These are phyloP conservation scores for Lagenorhynchus albirostris DNA, from an alignment of 2,113 vertebrate species.

Conservation along the genomic window DNA sequence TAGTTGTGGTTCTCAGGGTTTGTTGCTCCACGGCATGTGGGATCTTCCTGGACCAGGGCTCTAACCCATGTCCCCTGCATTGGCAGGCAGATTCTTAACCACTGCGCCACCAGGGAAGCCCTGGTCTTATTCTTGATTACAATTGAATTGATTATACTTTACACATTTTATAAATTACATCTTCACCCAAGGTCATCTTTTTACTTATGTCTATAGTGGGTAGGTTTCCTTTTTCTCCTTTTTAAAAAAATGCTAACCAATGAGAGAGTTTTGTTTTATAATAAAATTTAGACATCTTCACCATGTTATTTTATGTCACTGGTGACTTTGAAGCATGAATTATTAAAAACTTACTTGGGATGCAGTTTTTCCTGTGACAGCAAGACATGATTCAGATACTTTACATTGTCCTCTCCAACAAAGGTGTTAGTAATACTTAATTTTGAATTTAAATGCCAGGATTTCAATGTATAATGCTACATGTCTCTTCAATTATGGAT, in stretches of 20 bases:
- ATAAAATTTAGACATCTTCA: neutral
- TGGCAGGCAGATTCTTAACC: too few relatives aligned
- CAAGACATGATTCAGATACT: neutral
- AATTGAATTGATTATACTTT: neutral
- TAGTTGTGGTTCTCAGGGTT: too few relatives aligned
- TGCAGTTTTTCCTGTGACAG: neutral
- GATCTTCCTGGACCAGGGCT: too few relatives aligned
- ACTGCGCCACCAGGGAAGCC: too few relatives aligned
- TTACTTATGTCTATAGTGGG: neutral
- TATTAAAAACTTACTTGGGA: neutral
- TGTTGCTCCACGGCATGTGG: too few relatives aligned
- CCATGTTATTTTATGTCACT: neutral
- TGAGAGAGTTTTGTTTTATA: neutral
- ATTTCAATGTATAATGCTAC: neutral
- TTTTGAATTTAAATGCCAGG: neutral
- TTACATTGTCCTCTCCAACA: neutral
- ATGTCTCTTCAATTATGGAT: neutral
- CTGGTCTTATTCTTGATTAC: neutral
- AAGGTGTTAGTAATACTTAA: neutral
- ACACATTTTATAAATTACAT: neutral
- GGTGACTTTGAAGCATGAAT: neutral
- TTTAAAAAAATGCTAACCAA: neutral
- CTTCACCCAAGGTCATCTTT: neutral
- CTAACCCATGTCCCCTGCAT: too few relatives aligned
- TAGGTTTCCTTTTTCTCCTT: neutral